Conservation (phyloP, 2,888 invertebrate genomes). For the Melanotus villosus region DNA sequence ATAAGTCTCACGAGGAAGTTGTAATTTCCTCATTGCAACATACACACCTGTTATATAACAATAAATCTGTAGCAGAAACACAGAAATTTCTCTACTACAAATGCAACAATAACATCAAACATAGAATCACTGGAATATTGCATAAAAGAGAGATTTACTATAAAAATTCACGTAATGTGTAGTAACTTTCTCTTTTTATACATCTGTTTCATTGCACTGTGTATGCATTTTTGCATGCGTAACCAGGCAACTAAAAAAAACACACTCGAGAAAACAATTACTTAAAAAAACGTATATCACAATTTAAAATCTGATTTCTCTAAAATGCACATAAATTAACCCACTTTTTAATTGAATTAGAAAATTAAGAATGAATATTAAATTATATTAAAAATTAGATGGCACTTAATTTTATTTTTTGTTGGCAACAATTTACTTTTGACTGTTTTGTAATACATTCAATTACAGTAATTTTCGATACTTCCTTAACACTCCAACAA, state of each 20-base stretch:
- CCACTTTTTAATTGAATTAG: neutral
- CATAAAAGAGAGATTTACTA: slow-evolving; percentile 31
- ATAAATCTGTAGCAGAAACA: slow-evolving; percentile 10
- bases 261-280: neutral
- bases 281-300: neutral
- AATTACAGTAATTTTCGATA: no score
- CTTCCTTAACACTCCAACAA: no score
- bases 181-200: slow-evolving; percentile 29
- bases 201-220: slow-evolving; percentile 25
- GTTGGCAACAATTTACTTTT: no score
- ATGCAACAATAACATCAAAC: slow-evolving; percentile 21
- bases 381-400: no score
- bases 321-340: neutral
- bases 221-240: slow-evolving; percentile 13
- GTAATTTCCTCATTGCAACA: slow-evolving; percentile 27
- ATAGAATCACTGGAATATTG: neutral
- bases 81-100: slow-evolving; percentile 20
- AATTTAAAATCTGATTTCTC: neutral
- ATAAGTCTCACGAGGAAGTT: slow-evolving; percentile 11
- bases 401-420: no score
- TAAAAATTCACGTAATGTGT: slow-evolving; percentile 20
- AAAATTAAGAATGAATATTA: neutral
- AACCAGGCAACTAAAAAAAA: slow-evolving; percentile 18
- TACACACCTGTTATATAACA: slow-evolving; percentile 9
- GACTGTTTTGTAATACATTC: no score